Percentiles rank a stretch among this genome's conserved stretches.
phyloP scores from a whole-genome alignment of 37 sponge, comb jelly and placozoan species.

The Oopsacas minuta region DNA sequence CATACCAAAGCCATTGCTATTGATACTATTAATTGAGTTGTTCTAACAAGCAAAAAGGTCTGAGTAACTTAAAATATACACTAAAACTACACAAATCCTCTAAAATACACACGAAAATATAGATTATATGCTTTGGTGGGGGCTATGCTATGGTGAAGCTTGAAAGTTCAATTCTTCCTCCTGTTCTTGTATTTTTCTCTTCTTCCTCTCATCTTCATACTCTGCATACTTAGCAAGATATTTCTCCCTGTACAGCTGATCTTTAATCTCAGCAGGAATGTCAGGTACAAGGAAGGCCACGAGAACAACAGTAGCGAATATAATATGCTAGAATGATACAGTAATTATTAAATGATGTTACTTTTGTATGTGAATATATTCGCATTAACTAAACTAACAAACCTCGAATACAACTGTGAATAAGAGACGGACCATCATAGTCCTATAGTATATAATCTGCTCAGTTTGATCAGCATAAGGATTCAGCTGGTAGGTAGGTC shows the following conservation, averaged over 20 bases:
- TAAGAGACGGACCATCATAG: neutral
- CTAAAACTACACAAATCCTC: neutral
- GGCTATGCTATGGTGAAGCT: neutral
- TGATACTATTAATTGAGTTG: too few species aligned
- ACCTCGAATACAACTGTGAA: slow-evolving; percentile 14
- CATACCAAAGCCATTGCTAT: neutral
- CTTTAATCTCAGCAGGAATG: slow-evolving; percentile 68
- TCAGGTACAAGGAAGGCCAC: slow-evolving; percentile 80
- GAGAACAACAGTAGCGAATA: slow-evolving; percentile 55
- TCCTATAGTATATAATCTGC: neutral
- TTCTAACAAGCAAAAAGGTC: neutral
- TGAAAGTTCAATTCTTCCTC: neutral
- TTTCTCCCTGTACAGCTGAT: slow-evolving; percentile 83
- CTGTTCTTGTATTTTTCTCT: neutral
- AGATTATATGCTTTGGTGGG: neutral
- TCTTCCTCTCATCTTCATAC: slow-evolving; percentile 1
- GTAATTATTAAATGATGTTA: neutral
- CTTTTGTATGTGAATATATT: neutral
- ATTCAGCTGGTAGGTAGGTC: neutral
- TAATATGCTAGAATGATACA: slow-evolving; percentile 48
- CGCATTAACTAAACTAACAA: neutral
- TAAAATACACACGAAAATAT: neutral
- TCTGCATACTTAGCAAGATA: slow-evolving; percentile 1
- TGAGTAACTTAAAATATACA: neutral
- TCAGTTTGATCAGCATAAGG: neutral